Evolutionary conservation across 2,888 invertebrate species (phyloP), one percentile per base, ranked within the genome.

Genomic region (Eilema griseolum): DNA sequence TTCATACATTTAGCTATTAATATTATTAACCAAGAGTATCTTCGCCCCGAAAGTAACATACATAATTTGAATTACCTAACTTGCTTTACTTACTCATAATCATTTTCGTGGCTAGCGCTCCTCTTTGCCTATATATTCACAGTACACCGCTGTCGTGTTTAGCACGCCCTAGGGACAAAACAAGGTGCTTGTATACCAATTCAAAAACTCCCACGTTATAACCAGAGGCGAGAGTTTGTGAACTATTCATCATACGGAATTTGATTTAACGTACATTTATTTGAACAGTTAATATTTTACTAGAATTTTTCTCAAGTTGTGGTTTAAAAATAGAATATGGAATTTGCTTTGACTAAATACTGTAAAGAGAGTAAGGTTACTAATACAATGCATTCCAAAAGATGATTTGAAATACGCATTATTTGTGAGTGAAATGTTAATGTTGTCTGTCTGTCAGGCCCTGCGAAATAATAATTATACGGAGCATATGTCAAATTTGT

Each of bases 171-270:
- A 31, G 67, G 61, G 61, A 67, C 33, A 24, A 62, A 67, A 56
- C 33, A 31, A 61, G 56, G 52, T 52, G 33, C 31, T 41, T 31
- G 52, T n/a, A 52, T 52, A 52, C 52, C 61, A 52, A 67, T 31
- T 33, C 61, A 46, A 46, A 61, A 67, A 67, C 67, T 52, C 61
- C 46, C 41, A 57, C 62, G 24, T 37, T 63, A 26, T 26, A 62
- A 26, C 56, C 57, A n/a, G 24, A 63, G 33, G 63, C 33, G 24
- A 52, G 56, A 68, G 10, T 62, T 68, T 37, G 37, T 61, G n/a
- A 33, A 68, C 68, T 68, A 68, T 57, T 63, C 61, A 68, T 62
- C 28, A 46, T 5, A 52, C n/a, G 52, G n/a, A 52, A 52, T 52
- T 2, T 52, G 10, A n/a, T 46, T 63, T 57, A 26, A 68, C 37